These are phyloP conservation scores for Portunus trituberculatus DNA, from an alignment of 1,140 invertebrate genomes.

Conservation along the genomic window DNA sequence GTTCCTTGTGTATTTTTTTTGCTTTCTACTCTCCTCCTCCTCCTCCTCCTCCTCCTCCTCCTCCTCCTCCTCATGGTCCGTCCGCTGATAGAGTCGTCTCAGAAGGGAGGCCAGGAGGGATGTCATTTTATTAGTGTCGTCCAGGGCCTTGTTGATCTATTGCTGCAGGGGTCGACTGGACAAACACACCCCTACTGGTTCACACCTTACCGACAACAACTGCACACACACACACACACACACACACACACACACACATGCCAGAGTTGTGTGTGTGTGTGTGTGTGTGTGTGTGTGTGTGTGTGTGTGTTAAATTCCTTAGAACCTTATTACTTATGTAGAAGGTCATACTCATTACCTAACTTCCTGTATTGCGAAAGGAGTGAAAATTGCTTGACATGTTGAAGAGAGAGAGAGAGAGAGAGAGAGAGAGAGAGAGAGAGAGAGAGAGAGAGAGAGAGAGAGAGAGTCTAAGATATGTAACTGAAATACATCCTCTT, in stretches of 20 bases:
- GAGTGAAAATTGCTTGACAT: no score
- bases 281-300: conserved; percentile 28
- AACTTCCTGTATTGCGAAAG: no score
- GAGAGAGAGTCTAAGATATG: background rate
- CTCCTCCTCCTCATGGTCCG: background rate
- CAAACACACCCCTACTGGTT: background rate
- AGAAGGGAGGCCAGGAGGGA: background rate
- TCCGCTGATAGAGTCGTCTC: background rate
- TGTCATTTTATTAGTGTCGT: conserved; percentile 4
- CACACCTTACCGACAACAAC: background rate
- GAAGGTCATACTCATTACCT: no score
- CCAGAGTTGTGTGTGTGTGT: background rate
- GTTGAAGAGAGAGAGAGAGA: background rate
- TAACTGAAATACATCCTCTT: background rate
- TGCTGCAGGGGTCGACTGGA: background rate
- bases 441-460: no score
- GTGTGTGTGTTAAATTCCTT: background rate
- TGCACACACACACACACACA: background rate
- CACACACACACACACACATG: conserved; percentile 28
- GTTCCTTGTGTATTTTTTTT: background rate
- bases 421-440: no score
- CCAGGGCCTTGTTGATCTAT: background rate
- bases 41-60: conserved; percentile 16
- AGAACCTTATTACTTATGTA: no score
- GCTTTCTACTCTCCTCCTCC: background rate